Conservation (phyloP, 2,797 vertebrate genomes). For the Yasuhikotakia modesta region DNA sequence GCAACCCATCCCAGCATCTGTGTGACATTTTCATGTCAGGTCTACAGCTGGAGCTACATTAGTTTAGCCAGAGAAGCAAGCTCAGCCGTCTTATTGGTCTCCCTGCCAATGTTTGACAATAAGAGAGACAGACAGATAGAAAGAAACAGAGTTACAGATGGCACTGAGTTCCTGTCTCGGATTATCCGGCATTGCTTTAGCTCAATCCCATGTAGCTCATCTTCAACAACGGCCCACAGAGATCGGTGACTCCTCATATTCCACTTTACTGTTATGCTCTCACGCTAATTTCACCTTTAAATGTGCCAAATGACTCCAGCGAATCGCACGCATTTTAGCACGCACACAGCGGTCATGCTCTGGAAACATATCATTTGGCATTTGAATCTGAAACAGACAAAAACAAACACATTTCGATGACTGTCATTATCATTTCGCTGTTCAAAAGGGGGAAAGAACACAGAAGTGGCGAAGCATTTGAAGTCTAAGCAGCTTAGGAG, state of each 20-base stretch:
- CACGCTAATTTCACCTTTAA: constrained; percentile 27
- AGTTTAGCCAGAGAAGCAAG: constrained; percentile 14
- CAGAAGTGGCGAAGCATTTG: constrained; percentile 51
- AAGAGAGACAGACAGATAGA: not conserved
- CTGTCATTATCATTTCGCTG: constrained; percentile 56
- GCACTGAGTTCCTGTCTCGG: constrained; percentile 29
- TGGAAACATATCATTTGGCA: constrained; percentile 42
- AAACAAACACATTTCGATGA: constrained; percentile 53
- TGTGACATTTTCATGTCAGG: constrained; percentile 42
- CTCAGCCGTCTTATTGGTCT: constrained; percentile 30
- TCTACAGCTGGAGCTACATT: constrained; percentile 36
- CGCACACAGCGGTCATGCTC: constrained; percentile 35
- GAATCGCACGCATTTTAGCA: constrained; percentile 32
- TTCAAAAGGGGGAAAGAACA: constrained; percentile 52
- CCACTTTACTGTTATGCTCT: constrained; percentile 22
- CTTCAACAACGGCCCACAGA: not conserved
- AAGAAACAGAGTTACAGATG: constrained; percentile 40
- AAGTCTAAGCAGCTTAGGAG: constrained; percentile 58
- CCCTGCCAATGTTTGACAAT: constrained; percentile 28
- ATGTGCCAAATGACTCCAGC: constrained; percentile 39
- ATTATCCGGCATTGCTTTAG: constrained; percentile 23
- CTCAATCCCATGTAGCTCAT: constrained; percentile 18
- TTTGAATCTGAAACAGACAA: constrained; percentile 39
- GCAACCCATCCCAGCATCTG: constrained; percentile 44
- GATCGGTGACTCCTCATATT: constrained; percentile 24